These are phyloP conservation scores for Autographa pulchrina DNA, from an alignment of 2,888 invertebrate species.

Conservation along the genomic window DNA sequence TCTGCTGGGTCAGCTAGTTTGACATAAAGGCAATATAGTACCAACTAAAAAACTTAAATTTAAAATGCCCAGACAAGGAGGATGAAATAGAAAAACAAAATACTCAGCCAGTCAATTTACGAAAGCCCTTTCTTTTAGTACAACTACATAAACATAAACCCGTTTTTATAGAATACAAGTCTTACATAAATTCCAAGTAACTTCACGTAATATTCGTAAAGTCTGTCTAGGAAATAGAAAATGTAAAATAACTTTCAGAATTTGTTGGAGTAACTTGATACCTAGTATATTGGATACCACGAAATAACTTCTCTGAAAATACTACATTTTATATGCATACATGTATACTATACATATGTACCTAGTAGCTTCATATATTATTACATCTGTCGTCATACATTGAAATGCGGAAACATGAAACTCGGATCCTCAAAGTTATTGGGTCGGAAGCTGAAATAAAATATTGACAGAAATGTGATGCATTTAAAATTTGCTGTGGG, in stretches of 20 bases:
- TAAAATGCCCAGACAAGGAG: no score
- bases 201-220: background rate
- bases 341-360: background rate
- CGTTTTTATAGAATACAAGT: no score
- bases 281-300: slow-evolving; percentile 25
- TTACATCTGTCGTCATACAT: background rate
- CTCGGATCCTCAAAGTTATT: background rate
- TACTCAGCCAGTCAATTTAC: no score
- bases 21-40: no score
- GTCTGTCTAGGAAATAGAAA: slow-evolving; percentile 17
- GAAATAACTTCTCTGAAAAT: background rate
- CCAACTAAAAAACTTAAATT: no score
- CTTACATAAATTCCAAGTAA: no score
- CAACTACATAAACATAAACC: no score
- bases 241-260: slow-evolving; percentile 22
- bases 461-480: slow-evolving; percentile 6
- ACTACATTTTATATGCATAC: background rate
- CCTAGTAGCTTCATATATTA: no score
- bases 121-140: no score
- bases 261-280: slow-evolving; percentile 31
- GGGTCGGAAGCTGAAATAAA: background rate
- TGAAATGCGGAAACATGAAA: background rate
- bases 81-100: no score
- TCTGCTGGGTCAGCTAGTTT: no score
- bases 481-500: background rate